Percentiles rank a stretch among this genome's conserved stretches.
These are phyloP conservation scores for Eremophila alpestris DNA, from an alignment of 2,797 vertebrate species.

Conservation along the genomic window DNA sequence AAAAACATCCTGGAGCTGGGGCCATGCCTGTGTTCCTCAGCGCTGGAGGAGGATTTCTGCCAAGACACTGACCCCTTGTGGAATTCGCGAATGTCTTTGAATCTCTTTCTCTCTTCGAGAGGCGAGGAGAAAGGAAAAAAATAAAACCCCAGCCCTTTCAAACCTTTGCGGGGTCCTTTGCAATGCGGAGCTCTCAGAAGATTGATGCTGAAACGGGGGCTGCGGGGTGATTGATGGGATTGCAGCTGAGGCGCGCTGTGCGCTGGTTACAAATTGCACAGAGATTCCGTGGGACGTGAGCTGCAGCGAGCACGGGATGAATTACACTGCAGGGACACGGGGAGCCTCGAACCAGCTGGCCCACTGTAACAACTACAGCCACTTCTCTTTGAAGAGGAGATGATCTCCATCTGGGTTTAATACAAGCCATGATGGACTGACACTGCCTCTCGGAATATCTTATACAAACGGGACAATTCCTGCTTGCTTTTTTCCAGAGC, in stretches of 20 bases:
- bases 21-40: background rate
- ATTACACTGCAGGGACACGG: slow-evolving; percentile 54
- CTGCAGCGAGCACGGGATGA: slow-evolving; percentile 22
- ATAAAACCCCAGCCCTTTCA: background rate
- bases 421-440: slow-evolving; percentile 66
- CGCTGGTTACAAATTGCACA: slow-evolving; percentile 38
- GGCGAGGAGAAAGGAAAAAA: background rate
- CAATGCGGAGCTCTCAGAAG: background rate
- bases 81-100: slow-evolving; percentile 36
- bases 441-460: background rate
- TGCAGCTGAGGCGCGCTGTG: slow-evolving; percentile 1
- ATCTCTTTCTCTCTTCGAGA: background rate
- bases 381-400: slow-evolving; percentile 73
- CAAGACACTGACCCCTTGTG: slow-evolving; percentile 76
- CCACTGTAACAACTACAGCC: slow-evolving; percentile 50
- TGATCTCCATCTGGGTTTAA: slow-evolving; percentile 82
- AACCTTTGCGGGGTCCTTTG: background rate
- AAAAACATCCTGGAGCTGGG: slow-evolving; percentile 33
- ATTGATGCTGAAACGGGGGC: slow-evolving; percentile 53
- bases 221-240: slow-evolving; percentile 48
- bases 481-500: background rate
- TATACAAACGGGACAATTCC: background rate
- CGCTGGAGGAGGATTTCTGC: slow-evolving; percentile 55
- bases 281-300: slow-evolving; percentile 25
- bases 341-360: slow-evolving; percentile 71